Conservation (phyloP, 2,888 invertebrate species). For the Meliscaeva auricollis region DNA sequence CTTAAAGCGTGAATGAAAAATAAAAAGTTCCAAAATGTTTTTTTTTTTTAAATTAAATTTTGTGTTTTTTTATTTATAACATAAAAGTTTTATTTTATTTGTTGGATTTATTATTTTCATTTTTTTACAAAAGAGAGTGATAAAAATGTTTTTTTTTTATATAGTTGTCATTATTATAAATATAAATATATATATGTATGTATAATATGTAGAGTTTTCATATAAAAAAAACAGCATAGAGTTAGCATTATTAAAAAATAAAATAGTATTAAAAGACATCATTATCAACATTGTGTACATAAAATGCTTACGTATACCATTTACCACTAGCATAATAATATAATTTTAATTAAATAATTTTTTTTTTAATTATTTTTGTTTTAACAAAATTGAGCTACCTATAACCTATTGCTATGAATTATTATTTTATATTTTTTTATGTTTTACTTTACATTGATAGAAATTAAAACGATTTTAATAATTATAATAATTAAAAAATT, state of each 20-base stretch:
- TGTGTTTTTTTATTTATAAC: slow-evolving; percentile 57
- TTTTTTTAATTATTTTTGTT: slow-evolving; percentile 2
- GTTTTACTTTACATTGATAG: slow-evolving; percentile 58
- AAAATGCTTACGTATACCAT: slow-evolving; percentile 64
- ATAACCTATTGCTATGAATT: slow-evolving; percentile 55
- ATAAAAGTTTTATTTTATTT: slow-evolving; percentile 44
- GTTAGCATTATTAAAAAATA: slow-evolving; percentile 40
- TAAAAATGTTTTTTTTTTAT: slow-evolving; percentile 58
- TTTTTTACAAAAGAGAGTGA: slow-evolving; percentile 66
- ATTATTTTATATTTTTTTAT: slow-evolving; percentile 25
- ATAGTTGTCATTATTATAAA: slow-evolving; percentile 54
- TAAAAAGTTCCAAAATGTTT: neutral
- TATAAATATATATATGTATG: slow-evolving; percentile 51
- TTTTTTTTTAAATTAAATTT: slow-evolving; percentile 13
- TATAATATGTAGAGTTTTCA: slow-evolving; percentile 49
- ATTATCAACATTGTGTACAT: slow-evolving; percentile 69
- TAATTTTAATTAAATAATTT: slow-evolving; percentile 19
- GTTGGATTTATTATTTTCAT: slow-evolving; percentile 8
- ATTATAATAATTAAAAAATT: slow-evolving; percentile 28
- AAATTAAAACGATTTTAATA: too few species aligned
- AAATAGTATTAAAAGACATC: slow-evolving; percentile 64
- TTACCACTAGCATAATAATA: slow-evolving; percentile 59
- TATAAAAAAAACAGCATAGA: slow-evolving; percentile 70
- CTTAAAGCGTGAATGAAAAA: neutral
- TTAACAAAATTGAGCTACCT: slow-evolving; percentile 72